Evolutionary conservation across 2,113 vertebrate genomes (phyloP), one percentile per base, ranked within the genome.

Genomic region (Phrynosoma blainvillii): DNA sequence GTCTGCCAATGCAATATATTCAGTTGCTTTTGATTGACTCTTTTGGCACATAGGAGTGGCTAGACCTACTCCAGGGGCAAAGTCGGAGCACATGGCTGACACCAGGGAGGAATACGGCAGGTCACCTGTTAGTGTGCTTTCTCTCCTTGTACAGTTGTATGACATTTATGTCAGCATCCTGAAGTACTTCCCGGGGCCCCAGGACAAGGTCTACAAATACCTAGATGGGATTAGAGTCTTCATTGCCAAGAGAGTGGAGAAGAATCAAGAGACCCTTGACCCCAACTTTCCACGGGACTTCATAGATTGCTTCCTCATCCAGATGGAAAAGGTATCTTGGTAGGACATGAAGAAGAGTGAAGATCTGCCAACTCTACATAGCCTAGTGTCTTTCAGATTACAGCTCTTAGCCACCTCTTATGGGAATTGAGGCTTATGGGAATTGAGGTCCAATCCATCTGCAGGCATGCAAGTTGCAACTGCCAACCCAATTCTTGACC

Each of bases 241-340:
- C 86, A 23, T 95, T 9, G 47, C 62, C 23, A 87, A 18, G 20
- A 96, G 93, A 82, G 92, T 97, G 79, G 92, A 96, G 70, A 91
- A 97, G 42, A 96, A 98, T 82, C 88, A 94, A 59, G 84, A 96
- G 3, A 96, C 95, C 0, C 87, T 98, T 74, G 96, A 97, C 73
- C 87, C 89, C 9, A 91, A 2, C 88, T 92, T 88, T 3, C 96
- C 96, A 0, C 93, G 96, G 66, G 97, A 98, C 86, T 97, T 95
- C 85, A 97, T 97, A 0, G 98, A 98, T 94, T 96, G 96, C 92
- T 97, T 98, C 88, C 97, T 98, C 25, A 79, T 93, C 36, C 95
- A 96, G 88, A 95, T 96, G 27, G 81, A 95, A 5, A 96, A 98
- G 97, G 98, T 98, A 79, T 1, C 23, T 1, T 2, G 7, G 1